A percentile compares a stretch with the other conserved stretches of the same genome.
Conservation (phyloP, 2,888 invertebrate species). For the Apamea sordens region DNA sequence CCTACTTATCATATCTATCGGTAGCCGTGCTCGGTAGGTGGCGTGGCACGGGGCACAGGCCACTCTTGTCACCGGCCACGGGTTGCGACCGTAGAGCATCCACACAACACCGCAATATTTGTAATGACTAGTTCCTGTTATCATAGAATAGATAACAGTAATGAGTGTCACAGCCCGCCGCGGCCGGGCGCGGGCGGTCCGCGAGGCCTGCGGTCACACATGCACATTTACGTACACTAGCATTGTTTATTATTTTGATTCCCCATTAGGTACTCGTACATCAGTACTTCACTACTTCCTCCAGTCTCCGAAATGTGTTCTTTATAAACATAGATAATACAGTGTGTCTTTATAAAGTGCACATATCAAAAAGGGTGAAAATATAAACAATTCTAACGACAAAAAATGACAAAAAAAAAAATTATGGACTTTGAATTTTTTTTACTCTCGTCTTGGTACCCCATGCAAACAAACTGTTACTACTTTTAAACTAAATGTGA, state of each 20-base stretch:
- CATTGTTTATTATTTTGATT: conserved; percentile 9
- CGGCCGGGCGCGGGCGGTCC: background rate
- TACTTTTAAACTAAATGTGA: too few relatives aligned
- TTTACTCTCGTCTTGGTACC: too few relatives aligned
- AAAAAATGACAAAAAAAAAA: too few relatives aligned
- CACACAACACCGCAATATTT: background rate
- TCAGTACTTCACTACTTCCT: background rate
- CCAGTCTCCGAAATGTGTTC: conserved; percentile 8
- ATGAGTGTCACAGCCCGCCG: background rate
- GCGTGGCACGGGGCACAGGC: background rate
- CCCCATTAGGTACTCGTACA: background rate
- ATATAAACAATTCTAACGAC: too few relatives aligned
- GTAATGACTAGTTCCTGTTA: background rate
- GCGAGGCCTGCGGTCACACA: background rate
- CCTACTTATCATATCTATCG: background rate
- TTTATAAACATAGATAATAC: background rate
- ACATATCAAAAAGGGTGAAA: too few relatives aligned
- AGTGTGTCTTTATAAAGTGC: too few relatives aligned
- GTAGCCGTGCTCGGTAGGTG: background rate
- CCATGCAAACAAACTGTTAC: too few relatives aligned
- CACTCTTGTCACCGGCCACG: background rate
- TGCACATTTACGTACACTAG: background rate
- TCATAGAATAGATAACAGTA: conserved; percentile 8
- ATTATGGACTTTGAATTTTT: too few relatives aligned
- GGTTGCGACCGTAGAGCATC: background rate